Conservation (phyloP, 1,140 invertebrate genomes). For the Cydia fagiglandana region DNA sequence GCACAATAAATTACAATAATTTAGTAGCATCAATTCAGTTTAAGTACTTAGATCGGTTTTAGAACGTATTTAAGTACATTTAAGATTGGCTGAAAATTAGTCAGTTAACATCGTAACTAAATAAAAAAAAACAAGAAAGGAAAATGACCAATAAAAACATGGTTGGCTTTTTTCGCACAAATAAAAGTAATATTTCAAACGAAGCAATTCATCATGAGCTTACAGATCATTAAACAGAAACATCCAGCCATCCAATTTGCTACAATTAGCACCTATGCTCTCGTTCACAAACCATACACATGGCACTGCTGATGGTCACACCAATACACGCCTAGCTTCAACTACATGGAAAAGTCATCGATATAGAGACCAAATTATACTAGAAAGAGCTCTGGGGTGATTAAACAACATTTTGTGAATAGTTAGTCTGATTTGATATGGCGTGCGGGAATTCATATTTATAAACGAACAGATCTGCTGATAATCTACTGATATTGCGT, state of each 20-base stretch:
- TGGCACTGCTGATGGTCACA: neutral
- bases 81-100: too few relatives aligned
- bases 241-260: neutral
- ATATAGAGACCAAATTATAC: neutral
- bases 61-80: too few relatives aligned
- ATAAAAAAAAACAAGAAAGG: too few relatives aligned
- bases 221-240: conserved; percentile 19
- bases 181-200: neutral
- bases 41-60: too few relatives aligned
- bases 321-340: neutral
- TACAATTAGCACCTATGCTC: neutral
- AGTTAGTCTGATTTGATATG: neutral
- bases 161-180: too few relatives aligned
- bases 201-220: conserved; percentile 4
- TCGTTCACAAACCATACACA: neutral
- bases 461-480: neutral
- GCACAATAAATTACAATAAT: too few relatives aligned
- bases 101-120: too few relatives aligned
- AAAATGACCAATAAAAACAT: too few relatives aligned
- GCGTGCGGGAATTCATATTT: conserved; percentile 9
- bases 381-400: neutral
- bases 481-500: neutral
- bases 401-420: neutral
- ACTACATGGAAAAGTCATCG: neutral
- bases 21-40: too few relatives aligned